Base-by-base conservation (phyloP, 2,888 invertebrate genomes). In the Megaustenia siamemsis region DNA sequence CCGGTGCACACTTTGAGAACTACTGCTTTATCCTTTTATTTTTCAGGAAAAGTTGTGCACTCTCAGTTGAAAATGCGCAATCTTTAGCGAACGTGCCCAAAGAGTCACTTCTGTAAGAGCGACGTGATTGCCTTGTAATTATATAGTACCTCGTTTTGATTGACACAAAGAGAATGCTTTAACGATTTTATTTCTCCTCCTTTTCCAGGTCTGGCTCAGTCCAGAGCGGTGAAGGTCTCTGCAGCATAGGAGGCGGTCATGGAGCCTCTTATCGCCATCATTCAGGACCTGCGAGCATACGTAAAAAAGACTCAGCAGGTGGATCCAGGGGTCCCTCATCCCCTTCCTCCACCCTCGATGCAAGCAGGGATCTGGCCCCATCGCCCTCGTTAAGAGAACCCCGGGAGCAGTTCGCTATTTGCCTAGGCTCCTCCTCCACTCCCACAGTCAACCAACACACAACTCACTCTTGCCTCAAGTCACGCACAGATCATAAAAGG, bases 161-260 rank as follows among this genome's bases (percentile, higher is more conserved):
- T n/a, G n/a, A n/a, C n/a, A n/a, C n/a, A n/a, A n/a, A n/a, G n/a
- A n/a, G 45, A 35, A 60, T 28, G 4, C 32, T 56, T 28, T 35
- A 49, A 5, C 53, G 5, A 1, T 40, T 73, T 28, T 56, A 4
- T 60, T 71, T n/a, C 10, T 66, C n/a, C n/a, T n/a, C n/a, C n/a
- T n/a, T 63, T 35, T 45, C 53, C 85, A 87, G 84, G 86, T 89
- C 84, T 88, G 90, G 82, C 87, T 89, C 88, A 81, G 86, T 79
- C 83, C 87, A 86, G 85, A 88, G 86, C 85, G 88, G 83, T 83
- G 88, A 87, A 86, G 84, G 88, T 88, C 86, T 86, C 87, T 38
- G 88, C 76, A 78, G 87, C 82, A 80, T 88, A 71, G 78, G 77
- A 35, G 77, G 78, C 56, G 86, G 88, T 77, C 87, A 87, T 87